Evolutionary conservation across 1,140 invertebrate species (phyloP), one percentile per base, ranked within the genome.

Genomic region (Aradophagus sp.): DNA sequence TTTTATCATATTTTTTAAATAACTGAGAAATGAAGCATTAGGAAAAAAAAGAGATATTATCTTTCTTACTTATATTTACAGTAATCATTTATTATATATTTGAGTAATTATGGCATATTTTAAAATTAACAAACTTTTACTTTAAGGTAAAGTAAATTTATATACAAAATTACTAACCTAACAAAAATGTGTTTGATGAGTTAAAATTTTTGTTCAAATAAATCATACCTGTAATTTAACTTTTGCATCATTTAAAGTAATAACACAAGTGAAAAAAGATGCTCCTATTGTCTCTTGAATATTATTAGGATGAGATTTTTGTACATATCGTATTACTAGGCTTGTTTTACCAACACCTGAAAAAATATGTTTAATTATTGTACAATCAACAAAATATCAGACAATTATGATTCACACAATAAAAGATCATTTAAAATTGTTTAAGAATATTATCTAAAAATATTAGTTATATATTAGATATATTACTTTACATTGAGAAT

Each of bases 301-400:
- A 71, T 89, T 89, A 38, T 89, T 88, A 55, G 89, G 90, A 77
- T 93, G 91, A 78, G 89, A 89, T 72, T 93, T 93, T 23, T 91
- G 90, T 16, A 95, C 89, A 84, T 95, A 95, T 29, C 91, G 87
- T 3, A 90, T 90, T 32, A 96, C 90, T 67, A 96, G 87, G 76
- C 93, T 93, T 0, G 94, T 95, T 85, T 96, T 96, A 8, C 94
- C 94, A 41, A 96, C 94, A 75, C 93, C 94, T 95, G 82, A 23
- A 88, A 89, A 27, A 20, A 41, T n/a, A 41, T n/a, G 4, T 2
- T 10, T 17, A 17, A 17, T 17, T 14, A 17, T 15, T 15, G 15
- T 15, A 38, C 20, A 23, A n/a, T n/a, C n/a, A n/a, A n/a, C n/a
- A n/a, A n/a, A n/a, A n/a, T n/a, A n/a, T n/a, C n/a, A n/a, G n/a